Evolutionary conservation across 2,888 invertebrate species (phyloP), one percentile per base, ranked within the genome.

Genomic region (Agrotis segetum): DNA sequence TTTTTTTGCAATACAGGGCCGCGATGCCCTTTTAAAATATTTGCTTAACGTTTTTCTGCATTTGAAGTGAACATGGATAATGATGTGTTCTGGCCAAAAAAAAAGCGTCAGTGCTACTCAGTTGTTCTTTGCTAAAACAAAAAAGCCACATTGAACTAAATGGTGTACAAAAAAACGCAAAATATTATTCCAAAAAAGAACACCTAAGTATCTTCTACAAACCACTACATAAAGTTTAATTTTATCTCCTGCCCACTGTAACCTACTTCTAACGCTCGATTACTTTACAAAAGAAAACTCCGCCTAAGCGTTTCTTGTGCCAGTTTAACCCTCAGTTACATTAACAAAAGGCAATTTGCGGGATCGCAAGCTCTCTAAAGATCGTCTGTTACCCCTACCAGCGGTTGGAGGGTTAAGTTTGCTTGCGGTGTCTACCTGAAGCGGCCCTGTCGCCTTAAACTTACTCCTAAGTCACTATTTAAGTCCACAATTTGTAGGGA

Each of bases 321-420:
- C 49, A 56, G 50, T 67, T 69, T 64, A 73, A 82, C 68, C 74
- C 67, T 67, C 60, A 24, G 80, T 74, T 63, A 82, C 69, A 81
- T 82, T 82, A 78, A 70, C 71, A 82, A 81, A 77, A 77, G 75
- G 66, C 56, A 73, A 83, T 83, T 77, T 79, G 70, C 72, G 71
- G 74, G 74, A 65, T 75, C 72, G 58, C 53, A 64, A 72, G 69
- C 69, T 74, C 72, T 72, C 71, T 65, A 67, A 78, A 71, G 73
- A 74, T 71, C 74, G 77, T 75, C 63, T 71, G 62, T 67, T 66
- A 71, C 66, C 62, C 67, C 64, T 71, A 68, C 62, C 56, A 29
- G 60, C 11, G 65, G 70, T 62, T 64, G 21, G 67, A 72, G 74
- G 70, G 74, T 83, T 83, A 78, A 82, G 81, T 82, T 82, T 78